A percentile compares a stretch with the other conserved stretches of the same genome.
Conservation (phyloP, 2,888 invertebrate genomes). For the Parapristionchus giblindavisi region DNA sequence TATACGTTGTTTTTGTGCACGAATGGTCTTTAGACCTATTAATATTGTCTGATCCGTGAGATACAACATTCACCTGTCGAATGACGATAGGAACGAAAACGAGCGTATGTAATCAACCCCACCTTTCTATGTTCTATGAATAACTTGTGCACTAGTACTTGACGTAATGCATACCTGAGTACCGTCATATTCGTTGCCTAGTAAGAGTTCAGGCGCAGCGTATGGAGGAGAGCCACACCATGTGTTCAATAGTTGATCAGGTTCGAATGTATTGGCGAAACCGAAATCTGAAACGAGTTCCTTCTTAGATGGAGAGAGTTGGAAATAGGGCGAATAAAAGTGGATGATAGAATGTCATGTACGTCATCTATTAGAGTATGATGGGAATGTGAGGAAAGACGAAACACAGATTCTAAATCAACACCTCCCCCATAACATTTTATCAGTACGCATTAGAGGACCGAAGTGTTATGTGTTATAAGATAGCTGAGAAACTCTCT, state of each 20-base stretch:
- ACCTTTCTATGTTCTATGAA: neutral
- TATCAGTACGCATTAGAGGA: neutral
- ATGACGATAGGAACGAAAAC: too few relatives aligned
- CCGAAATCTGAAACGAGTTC: conserved; percentile 81
- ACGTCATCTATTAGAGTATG: too few relatives aligned
- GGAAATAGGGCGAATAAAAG: neutral
- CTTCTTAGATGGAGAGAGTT: neutral
- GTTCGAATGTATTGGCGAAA: conserved; percentile 86
- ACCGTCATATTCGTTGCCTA: conserved; percentile 75
- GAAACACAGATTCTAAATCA: neutral
- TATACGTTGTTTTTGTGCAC: neutral
- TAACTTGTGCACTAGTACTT: neutral
- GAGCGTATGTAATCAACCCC: too few relatives aligned
- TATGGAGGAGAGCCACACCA: conserved; percentile 90
- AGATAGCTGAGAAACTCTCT: too few relatives aligned
- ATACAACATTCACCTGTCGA: neutral
- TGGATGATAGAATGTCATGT: neutral
- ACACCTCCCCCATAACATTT: neutral
- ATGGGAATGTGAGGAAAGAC: too few relatives aligned
- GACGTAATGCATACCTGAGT: conserved; percentile 42
- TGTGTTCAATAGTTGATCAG: conserved; percentile 78
- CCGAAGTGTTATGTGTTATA: too few relatives aligned
- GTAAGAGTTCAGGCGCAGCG: conserved; percentile 94
- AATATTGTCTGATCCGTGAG: neutral
- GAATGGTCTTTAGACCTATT: neutral